Evolutionary conservation across 1,140 invertebrate genomes (phyloP).

Genomic region (Meloidogyne exigua): DNA sequence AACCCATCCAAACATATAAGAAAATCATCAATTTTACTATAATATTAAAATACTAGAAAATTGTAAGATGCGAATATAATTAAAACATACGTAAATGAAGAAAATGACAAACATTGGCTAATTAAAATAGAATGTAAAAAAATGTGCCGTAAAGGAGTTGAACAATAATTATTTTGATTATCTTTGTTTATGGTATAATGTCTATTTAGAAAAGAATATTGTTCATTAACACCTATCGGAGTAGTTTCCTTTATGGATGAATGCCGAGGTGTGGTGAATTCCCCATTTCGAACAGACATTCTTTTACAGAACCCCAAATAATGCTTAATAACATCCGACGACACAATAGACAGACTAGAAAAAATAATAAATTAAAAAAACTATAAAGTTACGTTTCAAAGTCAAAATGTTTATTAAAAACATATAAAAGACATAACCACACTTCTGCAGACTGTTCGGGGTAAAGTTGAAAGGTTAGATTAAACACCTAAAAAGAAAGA

Average conservation of each 20-base stretch:
- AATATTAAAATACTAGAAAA: conserved; percentile 15
- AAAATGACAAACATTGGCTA: not conserved
- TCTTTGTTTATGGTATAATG: not conserved
- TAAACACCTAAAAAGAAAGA: not conserved
- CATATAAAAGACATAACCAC: not conserved
- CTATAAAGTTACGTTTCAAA: not conserved
- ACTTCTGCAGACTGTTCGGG: not conserved
- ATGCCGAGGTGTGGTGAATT: not conserved
- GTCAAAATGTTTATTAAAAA: not conserved
- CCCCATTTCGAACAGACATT: not conserved
- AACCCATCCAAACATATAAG: conserved; percentile 27
- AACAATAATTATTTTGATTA: not conserved
- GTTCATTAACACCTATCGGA: not conserved
- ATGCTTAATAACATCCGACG: not conserved
- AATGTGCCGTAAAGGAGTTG: not conserved
- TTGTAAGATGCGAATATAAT: too few species aligned
- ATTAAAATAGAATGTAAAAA: conserved; percentile 2
- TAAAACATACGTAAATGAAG: not conserved
- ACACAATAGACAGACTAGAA: not conserved
- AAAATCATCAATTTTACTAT: conserved; percentile 35
- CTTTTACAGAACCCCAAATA: not conserved
- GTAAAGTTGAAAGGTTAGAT: not conserved
- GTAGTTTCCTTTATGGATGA: not conserved
- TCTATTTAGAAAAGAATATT: not conserved
- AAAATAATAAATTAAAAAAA: not conserved